Evolutionary conservation across 2,113 vertebrate genomes (phyloP), one percentile per base, ranked within the genome.

Genomic region (Daubentonia madagascariensis): DNA sequence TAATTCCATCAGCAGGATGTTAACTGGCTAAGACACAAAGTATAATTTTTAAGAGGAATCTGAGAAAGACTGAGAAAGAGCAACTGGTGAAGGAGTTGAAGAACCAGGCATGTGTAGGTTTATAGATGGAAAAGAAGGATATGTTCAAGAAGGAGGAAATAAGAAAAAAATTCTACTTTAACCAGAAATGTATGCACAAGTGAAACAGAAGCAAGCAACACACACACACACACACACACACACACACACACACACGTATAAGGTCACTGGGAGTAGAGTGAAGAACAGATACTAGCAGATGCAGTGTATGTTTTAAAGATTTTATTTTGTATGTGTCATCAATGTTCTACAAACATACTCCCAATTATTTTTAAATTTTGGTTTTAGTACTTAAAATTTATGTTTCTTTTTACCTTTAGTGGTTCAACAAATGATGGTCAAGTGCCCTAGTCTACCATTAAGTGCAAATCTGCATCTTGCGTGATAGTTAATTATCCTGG

Each of bases 21-120:
- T 93, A 90, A 88, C 1, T 79, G n/a, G 70, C 14, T 92, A 67
- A 93, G 40, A 80, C 43, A 70, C 48, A 84, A 80, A 76, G 43
- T 80, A 28, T 28, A 78, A n/a, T 61, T 95, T 67, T 59, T 79
- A 79, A 87, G 30, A 78, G 16, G 22, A 91, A 48, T 8, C 35
- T 63, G 32, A 95, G 30, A 95, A 83, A 61, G 54, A 96, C 28
- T 54, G 20, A 93, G n/a, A 95, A 78, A 54, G 48, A 96, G 13
- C 14, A 81, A 14, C 25, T 70, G 22, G 8, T n/a, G 9, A 75
- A 76, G 16, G 35, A 5, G 6, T 75, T 63, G 57, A 45, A 61
- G 43, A 63, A 70, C 8, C 0, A 37, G 13, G 8, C 22, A 68
- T 43, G 9, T 25, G 10, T 43, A 23, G 5, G 6, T 8, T 61